Percentiles rank a stretch among this genome's conserved stretches.
Conservation (phyloP, 2,888 invertebrate genomes). For the Rutpela maculata region DNA sequence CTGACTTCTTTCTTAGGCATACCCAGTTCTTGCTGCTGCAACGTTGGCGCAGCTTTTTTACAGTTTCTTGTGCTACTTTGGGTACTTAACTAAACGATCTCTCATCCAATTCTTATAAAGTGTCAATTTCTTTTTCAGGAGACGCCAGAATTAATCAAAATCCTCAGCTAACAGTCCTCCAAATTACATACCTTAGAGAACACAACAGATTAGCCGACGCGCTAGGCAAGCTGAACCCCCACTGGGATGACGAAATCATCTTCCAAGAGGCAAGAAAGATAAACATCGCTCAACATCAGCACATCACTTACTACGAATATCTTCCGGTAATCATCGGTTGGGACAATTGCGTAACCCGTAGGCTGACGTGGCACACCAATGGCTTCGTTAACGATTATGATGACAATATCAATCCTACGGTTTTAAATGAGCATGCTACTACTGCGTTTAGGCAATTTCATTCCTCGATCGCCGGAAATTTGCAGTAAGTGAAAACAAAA, state of each 20-base stretch:
- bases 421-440: conserved; percentile 83
- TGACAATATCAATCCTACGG: conserved; percentile 79
- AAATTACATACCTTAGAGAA: conserved; percentile 82
- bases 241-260: conserved; percentile 84
- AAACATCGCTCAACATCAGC: conserved; percentile 82
- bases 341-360: conserved; percentile 80
- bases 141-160: conserved; percentile 84
- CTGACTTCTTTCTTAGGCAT: too few species aligned
- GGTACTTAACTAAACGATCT: too few species aligned
- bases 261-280: conserved; percentile 86
- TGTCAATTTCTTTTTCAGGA: conserved; percentile 73
- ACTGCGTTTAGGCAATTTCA: conserved; percentile 87
- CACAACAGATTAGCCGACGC: conserved; percentile 83
- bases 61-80: too few species aligned
- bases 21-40: too few species aligned
- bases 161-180: conserved; percentile 82
- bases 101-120: too few species aligned
- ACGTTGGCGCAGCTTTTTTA: too few species aligned
- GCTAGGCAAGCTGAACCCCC: conserved; percentile 81
- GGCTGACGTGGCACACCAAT: conserved; percentile 78
- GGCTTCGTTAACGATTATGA: conserved; percentile 82
- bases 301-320: conserved; percentile 87
- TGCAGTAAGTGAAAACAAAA: conserved; percentile 78
- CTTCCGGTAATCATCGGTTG: conserved; percentile 83
- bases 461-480: conserved; percentile 81